phyloP scores from a whole-genome alignment of 2,888 invertebrate species.

The Melanostoma scalare region DNA sequence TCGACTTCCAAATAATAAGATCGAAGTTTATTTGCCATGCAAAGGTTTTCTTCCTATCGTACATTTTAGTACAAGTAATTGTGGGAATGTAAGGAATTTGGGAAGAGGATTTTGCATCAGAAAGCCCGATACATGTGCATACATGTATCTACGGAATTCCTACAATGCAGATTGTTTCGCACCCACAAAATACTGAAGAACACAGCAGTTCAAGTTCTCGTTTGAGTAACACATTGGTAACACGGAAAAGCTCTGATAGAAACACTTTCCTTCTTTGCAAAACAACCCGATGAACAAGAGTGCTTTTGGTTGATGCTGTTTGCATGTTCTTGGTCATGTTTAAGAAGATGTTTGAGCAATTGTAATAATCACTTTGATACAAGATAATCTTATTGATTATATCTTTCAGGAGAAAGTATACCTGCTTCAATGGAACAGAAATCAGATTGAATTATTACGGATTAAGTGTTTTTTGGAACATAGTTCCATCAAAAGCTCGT shows the following conservation, averaged over 20 bases:
- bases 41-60: too few species aligned
- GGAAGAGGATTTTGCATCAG: too few species aligned
- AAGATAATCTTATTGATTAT: conserved; percentile 61
- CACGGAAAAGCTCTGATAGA: conserved; percentile 26
- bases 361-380: conserved; percentile 59
- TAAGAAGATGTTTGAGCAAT: conserved; percentile 57
- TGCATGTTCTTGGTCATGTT: conserved; percentile 43
- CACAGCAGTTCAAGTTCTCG: neutral
- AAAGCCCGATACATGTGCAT: neutral
- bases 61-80: too few species aligned
- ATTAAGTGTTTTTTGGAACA: neutral
- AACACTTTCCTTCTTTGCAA: conserved; percentile 25
- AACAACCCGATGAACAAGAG: conserved; percentile 44
- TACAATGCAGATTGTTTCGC: conserved; percentile 46
- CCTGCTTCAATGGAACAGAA: conserved; percentile 25
- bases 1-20: neutral
- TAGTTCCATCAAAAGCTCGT: too few species aligned
- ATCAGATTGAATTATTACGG: conserved; percentile 31
- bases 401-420: conserved; percentile 18
- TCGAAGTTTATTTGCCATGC: too few species aligned
- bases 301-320: conserved; percentile 46
- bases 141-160: conserved; percentile 43
- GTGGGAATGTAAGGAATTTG: too few species aligned
- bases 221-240: conserved; percentile 27
- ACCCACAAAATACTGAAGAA: conserved; percentile 21